phyloP scores from a whole-genome alignment of 2,888 invertebrate genomes.

The Synanthedon myopaeformis region DNA sequence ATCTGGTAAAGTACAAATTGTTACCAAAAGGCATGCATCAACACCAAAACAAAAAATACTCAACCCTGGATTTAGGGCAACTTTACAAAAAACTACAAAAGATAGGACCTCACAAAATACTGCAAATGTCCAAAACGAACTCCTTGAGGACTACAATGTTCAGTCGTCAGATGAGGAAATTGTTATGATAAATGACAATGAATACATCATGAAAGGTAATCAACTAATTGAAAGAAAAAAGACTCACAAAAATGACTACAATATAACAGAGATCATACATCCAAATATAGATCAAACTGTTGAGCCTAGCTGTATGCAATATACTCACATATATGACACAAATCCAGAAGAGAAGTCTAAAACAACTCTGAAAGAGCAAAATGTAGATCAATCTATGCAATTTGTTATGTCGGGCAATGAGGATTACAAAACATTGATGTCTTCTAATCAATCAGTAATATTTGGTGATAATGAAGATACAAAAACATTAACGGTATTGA shows the following conservation, averaged over 20 bases:
- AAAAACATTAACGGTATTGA: conserved; percentile 51
- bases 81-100: conserved; percentile 18
- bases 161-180: conserved; percentile 30
- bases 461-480: conserved; percentile 46
- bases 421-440: conserved; percentile 58
- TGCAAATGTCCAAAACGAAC: conserved; percentile 22
- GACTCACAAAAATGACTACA: conserved; percentile 23
- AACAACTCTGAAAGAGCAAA: conserved; percentile 39
- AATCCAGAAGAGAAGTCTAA: conserved; percentile 25
- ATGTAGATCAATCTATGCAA: conserved; percentile 50
- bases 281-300: conserved; percentile 23
- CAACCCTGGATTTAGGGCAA: conserved; percentile 36
- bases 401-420: conserved; percentile 65
- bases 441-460: conserved; percentile 54
- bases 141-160: conserved; percentile 22
- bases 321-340: conserved; percentile 24
- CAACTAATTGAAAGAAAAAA: conserved; percentile 35
- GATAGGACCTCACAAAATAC: conserved; percentile 13
- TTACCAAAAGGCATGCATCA: conserved; percentile 36
- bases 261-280: conserved; percentile 31
- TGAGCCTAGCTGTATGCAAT: conserved; percentile 32
- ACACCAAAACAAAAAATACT: conserved; percentile 48
- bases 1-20: conserved; percentile 60
- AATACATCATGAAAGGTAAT: conserved; percentile 63
- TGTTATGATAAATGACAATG: conserved; percentile 71